Evolutionary conservation across 2,113 vertebrate species (phyloP), one percentile per base, ranked within the genome.

Genomic region (Toxostoma redivivum): DNA sequence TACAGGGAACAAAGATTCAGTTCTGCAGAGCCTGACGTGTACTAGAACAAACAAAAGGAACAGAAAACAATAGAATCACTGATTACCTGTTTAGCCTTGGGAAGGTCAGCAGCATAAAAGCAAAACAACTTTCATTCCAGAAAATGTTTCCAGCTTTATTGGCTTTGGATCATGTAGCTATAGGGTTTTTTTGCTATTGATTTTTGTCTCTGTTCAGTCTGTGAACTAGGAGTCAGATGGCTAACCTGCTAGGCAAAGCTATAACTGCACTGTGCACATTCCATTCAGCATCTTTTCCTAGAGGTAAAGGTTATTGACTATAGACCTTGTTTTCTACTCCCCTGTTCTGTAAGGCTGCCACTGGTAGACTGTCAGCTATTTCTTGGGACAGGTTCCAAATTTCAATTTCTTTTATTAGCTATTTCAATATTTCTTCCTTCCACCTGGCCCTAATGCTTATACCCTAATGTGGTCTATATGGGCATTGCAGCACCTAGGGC

Each of bases 161-260:
- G 95, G 87, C 74, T 97, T 97, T 96, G 86, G 80, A 97, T 97
- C 95, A 82, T 93, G 78, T 92, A 94, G 95, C 97, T 97, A 79
- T 88, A 96, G 95, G 48, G 37, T 4, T 2, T n/a, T 74, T 93
- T 91, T 97, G 81, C 92, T 97, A 97, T 97, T 96, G 86, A 97
- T 96, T 92, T 94, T 90, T 60, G 17, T 88, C 85, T 96, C 76
- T 30, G 79, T 64, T 83, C 70, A 90, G 76, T 74, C 38, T 73
- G 54, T 62, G 61, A 60, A 27, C 73, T 37, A 61, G 70, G 35
- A 96, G 54, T 94, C 72, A 86, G 95, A 92, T 97, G 93, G 94
- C 92, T 97, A 96, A 97, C 96, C 89, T 95, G 83, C 94, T 96
- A 95, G 62, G 53, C 86, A 96, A 91, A 94, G 88, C 92, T 97